These are phyloP conservation scores for Phoxinus phoxinus DNA, from an alignment of 2,113 vertebrate species.

Conservation along the genomic window DNA sequence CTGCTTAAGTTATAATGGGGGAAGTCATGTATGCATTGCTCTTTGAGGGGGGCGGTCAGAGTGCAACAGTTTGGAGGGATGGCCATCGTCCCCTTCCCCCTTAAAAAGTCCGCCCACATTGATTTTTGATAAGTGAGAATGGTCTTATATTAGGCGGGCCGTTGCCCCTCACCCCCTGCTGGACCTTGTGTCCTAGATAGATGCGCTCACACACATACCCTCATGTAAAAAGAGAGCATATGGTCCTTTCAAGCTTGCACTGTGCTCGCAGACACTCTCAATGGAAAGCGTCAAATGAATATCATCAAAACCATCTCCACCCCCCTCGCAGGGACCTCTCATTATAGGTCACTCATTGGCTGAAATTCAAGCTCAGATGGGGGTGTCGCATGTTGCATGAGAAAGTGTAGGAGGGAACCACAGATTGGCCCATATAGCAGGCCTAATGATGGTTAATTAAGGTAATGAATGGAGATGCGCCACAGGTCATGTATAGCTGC, in stretches of 20 bases:
- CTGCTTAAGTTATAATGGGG: slow-evolving; percentile 78
- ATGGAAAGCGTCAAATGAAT: slow-evolving; percentile 58
- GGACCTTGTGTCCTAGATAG: slow-evolving; percentile 65
- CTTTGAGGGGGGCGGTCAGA: slow-evolving; percentile 70
- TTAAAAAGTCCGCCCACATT: slow-evolving; percentile 52
- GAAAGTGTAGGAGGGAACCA: slow-evolving; percentile 66
- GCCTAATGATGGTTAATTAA: slow-evolving; percentile 83
- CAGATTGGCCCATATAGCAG: slow-evolving; percentile 83
- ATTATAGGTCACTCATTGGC: slow-evolving; percentile 55
- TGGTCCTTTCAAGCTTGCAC: slow-evolving; percentile 54
- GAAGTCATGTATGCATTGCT: slow-evolving; percentile 80
- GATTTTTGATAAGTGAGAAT: slow-evolving; percentile 76
- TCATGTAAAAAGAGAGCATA: slow-evolving; percentile 53
- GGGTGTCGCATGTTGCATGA: slow-evolving; percentile 46
- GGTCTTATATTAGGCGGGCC: slow-evolving; percentile 74
- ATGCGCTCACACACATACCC: slow-evolving; percentile 44
- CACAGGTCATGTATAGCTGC: slow-evolving; percentile 64
- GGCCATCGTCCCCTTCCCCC: slow-evolving; percentile 77
- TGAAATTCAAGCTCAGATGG: slow-evolving; percentile 61
- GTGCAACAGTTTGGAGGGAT: slow-evolving; percentile 75
- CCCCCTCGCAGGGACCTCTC: slow-evolving; percentile 24
- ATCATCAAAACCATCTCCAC: slow-evolving; percentile 45
- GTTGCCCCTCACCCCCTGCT: slow-evolving; percentile 62
- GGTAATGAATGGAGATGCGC: slow-evolving; percentile 82
- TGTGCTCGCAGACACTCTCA: slow-evolving; percentile 37